phyloP scores from a whole-genome alignment of 2,888 invertebrate genomes.

The Campopleginae sp. region DNA sequence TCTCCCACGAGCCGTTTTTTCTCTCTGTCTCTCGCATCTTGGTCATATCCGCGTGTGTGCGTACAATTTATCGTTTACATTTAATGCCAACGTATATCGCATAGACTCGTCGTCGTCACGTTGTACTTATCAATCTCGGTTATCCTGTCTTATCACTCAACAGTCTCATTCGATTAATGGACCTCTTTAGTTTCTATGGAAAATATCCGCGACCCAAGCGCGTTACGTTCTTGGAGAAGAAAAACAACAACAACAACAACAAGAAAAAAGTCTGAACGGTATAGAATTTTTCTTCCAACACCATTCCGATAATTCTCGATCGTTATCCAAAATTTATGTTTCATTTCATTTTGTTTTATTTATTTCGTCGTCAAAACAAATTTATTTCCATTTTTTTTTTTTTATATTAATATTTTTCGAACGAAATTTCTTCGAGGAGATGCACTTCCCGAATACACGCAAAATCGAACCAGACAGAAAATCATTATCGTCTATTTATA shows the following conservation, averaged over 20 bases:
- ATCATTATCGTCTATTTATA: too few relatives aligned
- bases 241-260: neutral
- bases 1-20: neutral
- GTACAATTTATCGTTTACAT: constrained; percentile 3
- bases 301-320: too few relatives aligned
- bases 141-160: constrained; percentile 18
- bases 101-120: neutral
- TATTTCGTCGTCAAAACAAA: too few relatives aligned
- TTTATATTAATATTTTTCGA: too few relatives aligned
- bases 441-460: too few relatives aligned
- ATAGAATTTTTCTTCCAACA: neutral
- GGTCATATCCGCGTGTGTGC: neutral
- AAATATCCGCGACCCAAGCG: too few relatives aligned
- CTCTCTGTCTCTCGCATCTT: neutral
- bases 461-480: too few relatives aligned
- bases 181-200: neutral
- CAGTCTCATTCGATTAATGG: constrained; percentile 1
- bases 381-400: too few relatives aligned
- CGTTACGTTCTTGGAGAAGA: neutral
- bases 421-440: neutral
- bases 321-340: too few relatives aligned
- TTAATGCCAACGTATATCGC: constrained; percentile 29
- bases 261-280: neutral
- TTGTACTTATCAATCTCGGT: constrained; percentile 22
- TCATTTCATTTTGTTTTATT: too few relatives aligned